phyloP scores from a whole-genome alignment of 2,797 vertebrate species.

The Poeciliopsis presidionis region DNA sequence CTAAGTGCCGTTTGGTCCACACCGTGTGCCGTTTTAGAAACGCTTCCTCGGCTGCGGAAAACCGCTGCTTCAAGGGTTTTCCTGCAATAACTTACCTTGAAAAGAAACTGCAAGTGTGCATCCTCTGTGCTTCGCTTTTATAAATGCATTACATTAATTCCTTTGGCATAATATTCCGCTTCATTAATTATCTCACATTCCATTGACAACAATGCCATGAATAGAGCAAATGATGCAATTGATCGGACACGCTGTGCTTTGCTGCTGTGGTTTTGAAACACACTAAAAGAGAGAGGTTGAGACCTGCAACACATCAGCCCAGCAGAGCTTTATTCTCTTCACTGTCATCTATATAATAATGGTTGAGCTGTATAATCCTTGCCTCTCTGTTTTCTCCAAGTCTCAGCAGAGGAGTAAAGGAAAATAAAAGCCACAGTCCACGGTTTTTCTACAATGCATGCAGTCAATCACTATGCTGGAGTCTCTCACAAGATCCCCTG shows the following conservation, averaged over 20 bases:
- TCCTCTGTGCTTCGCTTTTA: constrained; percentile 13
- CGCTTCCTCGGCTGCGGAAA: constrained; percentile 40
- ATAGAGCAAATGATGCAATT: constrained; percentile 27
- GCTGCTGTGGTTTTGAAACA: constrained; percentile 25
- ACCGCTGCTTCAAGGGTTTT: constrained; percentile 24
- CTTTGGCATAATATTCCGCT: constrained; percentile 8
- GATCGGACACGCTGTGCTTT: constrained; percentile 34
- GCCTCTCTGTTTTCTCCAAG: constrained; percentile 44
- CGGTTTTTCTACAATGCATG: constrained; percentile 46
- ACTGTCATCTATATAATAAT: constrained; percentile 61
- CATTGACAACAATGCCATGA: constrained; percentile 16
- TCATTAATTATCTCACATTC: constrained; percentile 27
- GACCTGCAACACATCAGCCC: constrained; percentile 53
- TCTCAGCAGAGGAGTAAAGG: constrained; percentile 51
- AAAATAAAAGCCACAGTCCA: constrained; percentile 53
- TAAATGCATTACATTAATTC: constrained; percentile 13
- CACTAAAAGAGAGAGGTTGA: constrained; percentile 20
- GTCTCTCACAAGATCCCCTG: constrained; percentile 19
- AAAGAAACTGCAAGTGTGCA: constrained; percentile 21
- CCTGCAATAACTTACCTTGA: constrained; percentile 15
- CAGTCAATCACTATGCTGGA: constrained; percentile 30
- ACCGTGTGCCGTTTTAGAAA: constrained; percentile 31
- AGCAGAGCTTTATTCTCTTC: constrained; percentile 58
- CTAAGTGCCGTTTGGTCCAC: constrained; percentile 36
- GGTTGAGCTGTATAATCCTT: constrained; percentile 57